Evolutionary conservation across 2,888 invertebrate species (phyloP).

Genomic region (Drosophila testacea): DNA sequence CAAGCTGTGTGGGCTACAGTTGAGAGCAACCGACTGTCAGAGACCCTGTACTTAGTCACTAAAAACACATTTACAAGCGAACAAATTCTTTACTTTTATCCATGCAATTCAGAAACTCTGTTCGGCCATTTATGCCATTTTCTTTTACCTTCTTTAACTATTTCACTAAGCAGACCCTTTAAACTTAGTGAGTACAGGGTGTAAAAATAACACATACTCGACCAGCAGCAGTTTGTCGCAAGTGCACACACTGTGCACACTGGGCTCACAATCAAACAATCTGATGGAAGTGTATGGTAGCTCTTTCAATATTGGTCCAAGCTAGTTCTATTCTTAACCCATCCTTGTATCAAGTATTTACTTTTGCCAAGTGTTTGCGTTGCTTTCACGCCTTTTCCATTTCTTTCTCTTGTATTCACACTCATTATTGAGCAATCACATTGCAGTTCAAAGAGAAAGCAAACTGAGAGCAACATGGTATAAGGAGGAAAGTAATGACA

Average conservation of each 20-base stretch:
- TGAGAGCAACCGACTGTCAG: too few species aligned
- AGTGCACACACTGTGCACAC: conserved; percentile 28
- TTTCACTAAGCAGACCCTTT: too few species aligned
- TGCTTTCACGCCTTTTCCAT: conserved; percentile 60
- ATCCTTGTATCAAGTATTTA: conserved; percentile 33
- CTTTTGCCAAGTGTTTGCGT: conserved; percentile 47
- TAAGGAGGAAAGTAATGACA: neutral
- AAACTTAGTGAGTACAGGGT: too few species aligned
- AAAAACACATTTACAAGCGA: too few species aligned
- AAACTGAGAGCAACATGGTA: neutral
- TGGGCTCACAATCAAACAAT: conserved; percentile 11
- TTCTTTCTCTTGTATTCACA: conserved; percentile 9
- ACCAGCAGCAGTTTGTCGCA: conserved; percentile 20
- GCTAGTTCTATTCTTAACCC: conserved; percentile 36
- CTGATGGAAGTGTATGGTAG: neutral
- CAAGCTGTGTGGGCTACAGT: neutral
- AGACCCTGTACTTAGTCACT: too few species aligned
- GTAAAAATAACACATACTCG: neutral
- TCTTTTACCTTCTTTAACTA: too few species aligned
- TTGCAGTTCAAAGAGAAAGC: conserved; percentile 22
- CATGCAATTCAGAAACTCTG: too few species aligned
- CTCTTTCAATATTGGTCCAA: conserved; percentile 24
- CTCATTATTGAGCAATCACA: conserved; percentile 58
- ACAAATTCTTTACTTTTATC: too few species aligned
- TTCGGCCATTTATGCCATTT: too few species aligned